Percentiles rank a stretch among this genome's conserved stretches.
Evolutionary conservation across 2,888 invertebrate species (phyloP).

Genomic region (Andrena praecox): DNA sequence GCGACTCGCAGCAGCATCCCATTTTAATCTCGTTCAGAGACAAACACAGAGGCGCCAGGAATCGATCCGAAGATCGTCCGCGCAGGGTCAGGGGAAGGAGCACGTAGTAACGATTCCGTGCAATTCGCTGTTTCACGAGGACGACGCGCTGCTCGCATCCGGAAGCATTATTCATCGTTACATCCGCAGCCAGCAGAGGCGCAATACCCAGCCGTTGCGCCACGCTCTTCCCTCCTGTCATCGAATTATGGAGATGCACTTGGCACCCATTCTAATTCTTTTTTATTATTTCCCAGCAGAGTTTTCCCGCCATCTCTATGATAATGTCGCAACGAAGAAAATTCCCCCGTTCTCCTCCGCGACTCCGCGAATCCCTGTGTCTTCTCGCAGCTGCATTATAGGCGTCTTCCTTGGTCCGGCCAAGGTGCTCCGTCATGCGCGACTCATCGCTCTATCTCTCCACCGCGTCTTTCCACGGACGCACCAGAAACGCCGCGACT

Average conservation of each 20-base stretch:
- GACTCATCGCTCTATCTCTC: background rate
- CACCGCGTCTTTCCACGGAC: background rate
- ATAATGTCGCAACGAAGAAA: slow-evolving; percentile 61
- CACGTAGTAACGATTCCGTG: slow-evolving; percentile 17
- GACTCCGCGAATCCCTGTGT: slow-evolving; percentile 18
- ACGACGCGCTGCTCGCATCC: slow-evolving; percentile 32
- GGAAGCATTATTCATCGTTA: slow-evolving; percentile 63
- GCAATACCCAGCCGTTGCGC: slow-evolving; percentile 4
- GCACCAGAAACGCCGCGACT: background rate
- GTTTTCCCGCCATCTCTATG: slow-evolving; percentile 70
- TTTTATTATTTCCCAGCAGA: slow-evolving; percentile 70
- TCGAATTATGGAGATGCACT: slow-evolving; percentile 73
- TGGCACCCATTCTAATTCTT: slow-evolving; percentile 70
- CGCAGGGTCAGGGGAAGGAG: background rate
- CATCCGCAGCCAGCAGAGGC: slow-evolving; percentile 4
- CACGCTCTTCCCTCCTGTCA: slow-evolving; percentile 35
- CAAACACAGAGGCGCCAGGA: background rate
- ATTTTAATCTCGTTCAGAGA: background rate
- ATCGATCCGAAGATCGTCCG: background rate
- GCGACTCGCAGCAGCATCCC: too few species aligned
- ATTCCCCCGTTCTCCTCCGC: slow-evolving; percentile 51
- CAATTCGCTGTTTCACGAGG: slow-evolving; percentile 27
- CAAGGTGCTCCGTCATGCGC: slow-evolving; percentile 4
- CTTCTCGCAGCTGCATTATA: slow-evolving; percentile 35
- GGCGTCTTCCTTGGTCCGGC: background rate